Evolutionary conservation across 2,888 invertebrate species (phyloP).

Genomic region (Lucinisca nassula): DNA sequence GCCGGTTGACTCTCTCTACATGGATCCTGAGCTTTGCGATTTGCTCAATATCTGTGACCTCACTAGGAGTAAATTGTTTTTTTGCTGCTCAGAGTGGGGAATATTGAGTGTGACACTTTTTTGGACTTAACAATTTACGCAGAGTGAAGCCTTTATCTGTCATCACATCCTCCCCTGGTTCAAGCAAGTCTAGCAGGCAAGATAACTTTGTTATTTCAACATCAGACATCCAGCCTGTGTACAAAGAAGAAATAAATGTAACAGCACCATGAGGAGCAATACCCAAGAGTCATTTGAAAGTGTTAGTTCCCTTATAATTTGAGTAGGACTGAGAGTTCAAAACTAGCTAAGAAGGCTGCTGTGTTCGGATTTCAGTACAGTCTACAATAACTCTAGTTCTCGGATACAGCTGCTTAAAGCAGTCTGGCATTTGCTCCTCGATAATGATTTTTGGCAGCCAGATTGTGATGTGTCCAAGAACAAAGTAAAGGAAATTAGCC

Average conservation of each 20-base stretch:
- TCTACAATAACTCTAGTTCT: conserved; percentile 30
- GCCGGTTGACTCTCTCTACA: conserved; percentile 13
- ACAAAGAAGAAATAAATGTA: conserved; percentile 39
- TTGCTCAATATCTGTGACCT: conserved; percentile 12
- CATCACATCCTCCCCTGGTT: conserved; percentile 47
- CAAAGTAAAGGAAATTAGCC: conserved; percentile 50
- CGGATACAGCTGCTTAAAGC: conserved; percentile 36
- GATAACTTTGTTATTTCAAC: conserved; percentile 47
- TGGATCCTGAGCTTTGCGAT: conserved; percentile 21
- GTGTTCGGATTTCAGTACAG: conserved; percentile 29
- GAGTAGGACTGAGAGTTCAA: conserved; percentile 38
- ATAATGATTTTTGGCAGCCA: conserved; percentile 30
- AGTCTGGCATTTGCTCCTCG: conserved; percentile 37
- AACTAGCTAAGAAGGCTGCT: conserved; percentile 24
- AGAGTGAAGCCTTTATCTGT: conserved; percentile 41
- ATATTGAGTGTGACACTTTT: conserved; percentile 24
- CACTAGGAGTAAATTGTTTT: background rate
- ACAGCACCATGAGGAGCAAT: conserved; percentile 48
- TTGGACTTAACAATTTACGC: conserved; percentile 23
- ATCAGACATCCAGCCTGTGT: conserved; percentile 49
- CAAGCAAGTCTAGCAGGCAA: conserved; percentile 49
- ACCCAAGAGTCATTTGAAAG: conserved; percentile 51
- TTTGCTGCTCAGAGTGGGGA: background rate
- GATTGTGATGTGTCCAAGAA: conserved; percentile 30
- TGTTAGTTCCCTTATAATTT: conserved; percentile 29